A percentile compares a stretch with the other conserved stretches of the same genome.
Evolutionary conservation across 2,113 vertebrate species (phyloP).

Genomic region (Falcunculus frontatus): DNA sequence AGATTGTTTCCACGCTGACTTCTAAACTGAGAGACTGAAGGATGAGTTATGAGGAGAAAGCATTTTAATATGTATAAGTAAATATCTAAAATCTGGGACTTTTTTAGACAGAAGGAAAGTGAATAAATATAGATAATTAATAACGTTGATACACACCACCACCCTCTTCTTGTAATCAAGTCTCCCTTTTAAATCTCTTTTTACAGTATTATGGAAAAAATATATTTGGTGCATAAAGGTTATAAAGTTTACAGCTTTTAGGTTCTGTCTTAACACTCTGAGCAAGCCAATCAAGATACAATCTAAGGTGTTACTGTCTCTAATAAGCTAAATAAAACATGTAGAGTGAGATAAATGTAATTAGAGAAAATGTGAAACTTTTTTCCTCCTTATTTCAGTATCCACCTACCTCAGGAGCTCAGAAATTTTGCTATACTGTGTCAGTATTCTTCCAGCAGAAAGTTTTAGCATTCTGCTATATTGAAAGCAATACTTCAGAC

Average conservation of each 20-base stretch:
- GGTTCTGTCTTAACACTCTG: background rate
- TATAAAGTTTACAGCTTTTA: background rate
- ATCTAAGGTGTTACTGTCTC: background rate
- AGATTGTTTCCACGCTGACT: background rate
- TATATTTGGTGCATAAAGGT: background rate
- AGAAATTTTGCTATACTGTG: background rate
- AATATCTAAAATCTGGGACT: background rate
- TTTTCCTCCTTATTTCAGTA: background rate
- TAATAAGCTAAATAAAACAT: background rate
- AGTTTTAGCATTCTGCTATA: background rate
- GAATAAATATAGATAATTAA: background rate
- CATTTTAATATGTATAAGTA: background rate
- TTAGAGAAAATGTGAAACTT: background rate
- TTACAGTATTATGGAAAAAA: background rate
- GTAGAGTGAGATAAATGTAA: background rate
- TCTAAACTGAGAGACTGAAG: background rate
- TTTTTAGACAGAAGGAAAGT: background rate
- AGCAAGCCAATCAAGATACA: background rate
- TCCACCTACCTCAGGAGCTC: background rate
- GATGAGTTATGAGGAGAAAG: background rate
- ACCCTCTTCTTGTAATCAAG: background rate
- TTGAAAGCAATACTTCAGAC: conserved; percentile 38
- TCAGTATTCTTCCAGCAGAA: conserved; percentile 22
- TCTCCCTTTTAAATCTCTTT: background rate
- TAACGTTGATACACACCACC: background rate